These are phyloP conservation scores for Caenorhabditis sp. DNA, from an alignment of 2,888 invertebrate species.

Conservation along the genomic window DNA sequence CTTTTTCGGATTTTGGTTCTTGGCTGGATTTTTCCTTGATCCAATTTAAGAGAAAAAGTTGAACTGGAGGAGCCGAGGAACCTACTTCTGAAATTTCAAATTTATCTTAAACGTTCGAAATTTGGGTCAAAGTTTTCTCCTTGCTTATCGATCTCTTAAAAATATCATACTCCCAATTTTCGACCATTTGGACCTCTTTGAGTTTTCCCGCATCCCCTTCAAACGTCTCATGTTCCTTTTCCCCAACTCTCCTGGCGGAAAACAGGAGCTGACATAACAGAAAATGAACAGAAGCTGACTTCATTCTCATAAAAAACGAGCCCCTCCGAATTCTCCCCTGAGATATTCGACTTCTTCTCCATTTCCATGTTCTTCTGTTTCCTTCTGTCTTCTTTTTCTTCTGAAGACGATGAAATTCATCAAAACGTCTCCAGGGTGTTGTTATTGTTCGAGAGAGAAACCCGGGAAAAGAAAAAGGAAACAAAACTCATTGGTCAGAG, in stretches of 20 bases:
- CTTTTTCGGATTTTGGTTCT: too few relatives aligned
- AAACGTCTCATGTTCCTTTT: not conserved
- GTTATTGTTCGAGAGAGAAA: constrained; percentile 42
- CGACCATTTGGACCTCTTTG: too few relatives aligned
- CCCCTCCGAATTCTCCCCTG: not conserved
- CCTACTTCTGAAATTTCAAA: too few relatives aligned
- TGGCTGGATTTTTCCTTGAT: too few relatives aligned
- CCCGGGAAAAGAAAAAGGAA: not conserved
- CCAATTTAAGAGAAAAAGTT: too few relatives aligned
- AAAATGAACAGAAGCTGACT: constrained; percentile 3
- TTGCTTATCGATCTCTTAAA: too few relatives aligned
- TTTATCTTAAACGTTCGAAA: too few relatives aligned
- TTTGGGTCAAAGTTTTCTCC: too few relatives aligned
- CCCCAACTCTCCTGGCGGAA: not conserved
- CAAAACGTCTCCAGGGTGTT: constrained; percentile 51
- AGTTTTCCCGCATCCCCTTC: not conserved
- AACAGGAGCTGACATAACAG: not conserved
- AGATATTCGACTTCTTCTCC: constrained; percentile 2
- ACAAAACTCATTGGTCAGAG: constrained; percentile 31
- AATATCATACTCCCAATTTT: too few relatives aligned
- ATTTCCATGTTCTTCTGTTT: not conserved
- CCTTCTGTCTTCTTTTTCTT: not conserved
- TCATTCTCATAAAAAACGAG: constrained; percentile 15
- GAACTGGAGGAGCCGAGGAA: too few relatives aligned
- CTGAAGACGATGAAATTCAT: constrained; percentile 55